A percentile compares a stretch with the other conserved stretches of the same genome.
These are phyloP conservation scores for Sebastes oblongus DNA, from an alignment of 2,797 vertebrate species.

Conservation along the genomic window DNA sequence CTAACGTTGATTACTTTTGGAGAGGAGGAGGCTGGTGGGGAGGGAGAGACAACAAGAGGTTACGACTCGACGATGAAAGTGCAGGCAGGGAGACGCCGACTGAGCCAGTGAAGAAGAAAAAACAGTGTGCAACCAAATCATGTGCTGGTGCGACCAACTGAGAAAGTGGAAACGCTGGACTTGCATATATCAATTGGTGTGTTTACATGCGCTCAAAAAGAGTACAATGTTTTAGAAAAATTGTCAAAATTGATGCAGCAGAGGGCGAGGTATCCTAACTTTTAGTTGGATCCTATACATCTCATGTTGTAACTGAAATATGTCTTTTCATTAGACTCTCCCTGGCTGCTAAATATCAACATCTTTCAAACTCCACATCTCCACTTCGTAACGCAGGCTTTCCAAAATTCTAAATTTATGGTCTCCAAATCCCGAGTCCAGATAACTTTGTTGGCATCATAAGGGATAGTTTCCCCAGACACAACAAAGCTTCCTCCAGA, in stretches of 20 bases:
- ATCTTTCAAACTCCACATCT: not conserved
- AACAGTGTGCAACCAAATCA: too few relatives aligned
- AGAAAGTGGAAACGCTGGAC: not conserved
- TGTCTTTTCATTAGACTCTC: not conserved
- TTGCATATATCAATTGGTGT: not conserved
- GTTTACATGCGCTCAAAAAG: not conserved
- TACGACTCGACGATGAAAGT: too few relatives aligned
- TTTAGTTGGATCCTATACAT: not conserved
- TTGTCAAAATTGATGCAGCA: not conserved
- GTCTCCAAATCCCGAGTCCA: not conserved
- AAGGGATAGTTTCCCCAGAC: not conserved
- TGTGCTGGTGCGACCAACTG: too few relatives aligned
- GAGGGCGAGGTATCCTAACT: not conserved
- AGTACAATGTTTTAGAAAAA: not conserved
- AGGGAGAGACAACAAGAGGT: too few relatives aligned
- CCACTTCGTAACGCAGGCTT: not conserved
- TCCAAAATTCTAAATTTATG: not conserved
- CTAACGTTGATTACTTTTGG: too few relatives aligned
- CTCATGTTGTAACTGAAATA: not conserved
- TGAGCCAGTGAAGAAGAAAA: too few relatives aligned
- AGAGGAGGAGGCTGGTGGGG: too few relatives aligned
- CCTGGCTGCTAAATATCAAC: not conserved
- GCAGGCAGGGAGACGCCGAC: too few relatives aligned
- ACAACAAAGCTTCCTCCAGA: slow-evolving; percentile 1
- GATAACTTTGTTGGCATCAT: not conserved